Conservation (phyloP, 2,113 vertebrate species). For the Syrmaticus mikado region DNA sequence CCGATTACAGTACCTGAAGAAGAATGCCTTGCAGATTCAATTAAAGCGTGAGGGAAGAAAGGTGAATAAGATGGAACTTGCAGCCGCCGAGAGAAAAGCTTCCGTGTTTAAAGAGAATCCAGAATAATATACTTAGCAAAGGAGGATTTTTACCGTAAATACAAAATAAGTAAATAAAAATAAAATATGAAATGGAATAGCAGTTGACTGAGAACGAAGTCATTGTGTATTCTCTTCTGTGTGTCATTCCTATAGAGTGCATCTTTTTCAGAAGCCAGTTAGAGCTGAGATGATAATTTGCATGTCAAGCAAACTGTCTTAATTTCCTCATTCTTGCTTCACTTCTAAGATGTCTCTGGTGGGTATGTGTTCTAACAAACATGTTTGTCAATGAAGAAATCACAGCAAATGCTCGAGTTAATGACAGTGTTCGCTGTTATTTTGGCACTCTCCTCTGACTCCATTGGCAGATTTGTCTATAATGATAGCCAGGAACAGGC, state of each 20-base stretch:
- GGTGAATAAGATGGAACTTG: slow-evolving; percentile 1
- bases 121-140: background rate
- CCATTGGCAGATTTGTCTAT: slow-evolving; percentile 10
- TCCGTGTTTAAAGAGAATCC: background rate
- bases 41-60: slow-evolving; percentile 11
- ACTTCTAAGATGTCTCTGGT: background rate
- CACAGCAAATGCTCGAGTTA: slow-evolving; percentile 50
- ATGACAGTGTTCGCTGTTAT: slow-evolving; percentile 29
- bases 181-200: background rate
- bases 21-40: background rate
- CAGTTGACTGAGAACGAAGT: background rate
- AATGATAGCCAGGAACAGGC: background rate
- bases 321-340: slow-evolving; percentile 49
- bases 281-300: slow-evolving; percentile 46
- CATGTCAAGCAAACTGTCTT: slow-evolving; percentile 57
- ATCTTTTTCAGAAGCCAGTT: slow-evolving; percentile 32
- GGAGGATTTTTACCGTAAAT: slow-evolving; percentile 4
- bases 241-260: slow-evolving; percentile 20
- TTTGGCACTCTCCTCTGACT: slow-evolving; percentile 23
- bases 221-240: slow-evolving; percentile 8
- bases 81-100: background rate
- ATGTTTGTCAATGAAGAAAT: slow-evolving; percentile 46
- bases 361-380: slow-evolving; percentile 53
- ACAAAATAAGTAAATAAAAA: background rate
- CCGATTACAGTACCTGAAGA: background rate